Base-by-base conservation (phyloP, 2,888 invertebrate genomes). In the Hemistola chrysoprasaria region DNA sequence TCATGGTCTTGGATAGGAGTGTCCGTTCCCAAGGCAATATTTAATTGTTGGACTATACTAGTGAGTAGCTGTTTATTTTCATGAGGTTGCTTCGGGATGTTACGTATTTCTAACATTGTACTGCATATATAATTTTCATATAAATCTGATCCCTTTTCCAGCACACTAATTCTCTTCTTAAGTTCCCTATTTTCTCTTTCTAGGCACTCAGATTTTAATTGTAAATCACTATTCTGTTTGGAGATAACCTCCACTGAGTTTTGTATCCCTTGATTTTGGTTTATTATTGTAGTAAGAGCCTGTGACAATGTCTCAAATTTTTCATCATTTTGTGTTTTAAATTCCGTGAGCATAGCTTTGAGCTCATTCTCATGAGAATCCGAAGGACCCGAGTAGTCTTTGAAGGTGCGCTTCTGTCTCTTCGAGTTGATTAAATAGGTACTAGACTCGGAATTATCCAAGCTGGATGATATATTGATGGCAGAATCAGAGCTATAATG, bases 241-340 rank as follows among this genome's bases (percentile, higher is more conserved):
- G 40, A 29, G 23, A 50, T 32, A 3, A 8, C 8, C 2, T 38
- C 39, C 1, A 50, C 26, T 3, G 40, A 8, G n/a, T 34, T 40
- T 35, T 48, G 22, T 1, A 43, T 44, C 1, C 33, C 35, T 3
- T 36, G 43, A 9, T 47, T 50, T 43, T 50, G 50, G 1, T 11
- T 25, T 0, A 37, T 29, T 1, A 37, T 30, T 0, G 8, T 5
- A 3, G n/a, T 8, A n/a, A 37, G 20, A 4, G 37, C 28, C 7
- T 22, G 8, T 2, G 11, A 22, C n/a, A 37, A n/a, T 1, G 29
- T 2, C 5, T 37, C 29, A 4, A 34, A 34, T 9, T 34, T 24
- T 20, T 24, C 16, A 9, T 34, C 10, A 5, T 37, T 22, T 16
- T 29, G 29, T 1, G 20, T 6, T n/a, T 29, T 8, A 8, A 37